phyloP scores from a whole-genome alignment of 2,888 invertebrate genomes.

The Cyrtodaria siliqua region DNA sequence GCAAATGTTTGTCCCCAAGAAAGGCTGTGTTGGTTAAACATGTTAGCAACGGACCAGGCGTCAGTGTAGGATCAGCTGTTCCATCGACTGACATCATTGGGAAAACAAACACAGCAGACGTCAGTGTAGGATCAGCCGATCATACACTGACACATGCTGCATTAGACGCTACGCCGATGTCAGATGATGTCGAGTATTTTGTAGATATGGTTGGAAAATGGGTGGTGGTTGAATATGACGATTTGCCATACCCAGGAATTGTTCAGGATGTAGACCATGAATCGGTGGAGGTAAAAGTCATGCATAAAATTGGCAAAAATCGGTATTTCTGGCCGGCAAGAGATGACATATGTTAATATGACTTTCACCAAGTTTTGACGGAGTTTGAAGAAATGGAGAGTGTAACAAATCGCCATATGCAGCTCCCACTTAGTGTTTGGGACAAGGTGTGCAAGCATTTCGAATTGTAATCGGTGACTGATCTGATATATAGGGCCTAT shows the following conservation, averaged over 20 bases:
- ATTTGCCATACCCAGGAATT: slow-evolving; percentile 19
- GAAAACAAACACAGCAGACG: background rate
- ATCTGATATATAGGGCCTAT: background rate
- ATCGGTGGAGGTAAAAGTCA: slow-evolving; percentile 18
- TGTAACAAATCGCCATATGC: slow-evolving; percentile 6
- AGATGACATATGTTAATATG: slow-evolving; percentile 7
- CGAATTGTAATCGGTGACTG: background rate
- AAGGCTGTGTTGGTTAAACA: background rate
- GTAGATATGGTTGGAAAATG: slow-evolving; percentile 10
- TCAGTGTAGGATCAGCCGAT: background rate
- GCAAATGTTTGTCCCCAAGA: slow-evolving; percentile 3
- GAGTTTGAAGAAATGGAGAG: slow-evolving; percentile 7
- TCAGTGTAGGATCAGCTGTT: background rate
- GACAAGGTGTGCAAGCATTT: slow-evolving; percentile 1
- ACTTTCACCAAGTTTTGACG: slow-evolving; percentile 12
- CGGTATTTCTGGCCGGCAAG: slow-evolving; percentile 18
- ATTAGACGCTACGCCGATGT: background rate
- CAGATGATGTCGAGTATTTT: background rate
- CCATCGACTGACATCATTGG: background rate
- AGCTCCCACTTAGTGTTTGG: slow-evolving; percentile 4
- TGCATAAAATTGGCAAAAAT: slow-evolving; percentile 15
- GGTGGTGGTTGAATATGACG: slow-evolving; percentile 18
- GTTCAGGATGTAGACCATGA: slow-evolving; percentile 21
- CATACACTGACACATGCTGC: background rate
- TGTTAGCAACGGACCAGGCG: background rate